Evolutionary conservation across 2,888 invertebrate genomes (phyloP).

Genomic region (Tachystola acroxantha): DNA sequence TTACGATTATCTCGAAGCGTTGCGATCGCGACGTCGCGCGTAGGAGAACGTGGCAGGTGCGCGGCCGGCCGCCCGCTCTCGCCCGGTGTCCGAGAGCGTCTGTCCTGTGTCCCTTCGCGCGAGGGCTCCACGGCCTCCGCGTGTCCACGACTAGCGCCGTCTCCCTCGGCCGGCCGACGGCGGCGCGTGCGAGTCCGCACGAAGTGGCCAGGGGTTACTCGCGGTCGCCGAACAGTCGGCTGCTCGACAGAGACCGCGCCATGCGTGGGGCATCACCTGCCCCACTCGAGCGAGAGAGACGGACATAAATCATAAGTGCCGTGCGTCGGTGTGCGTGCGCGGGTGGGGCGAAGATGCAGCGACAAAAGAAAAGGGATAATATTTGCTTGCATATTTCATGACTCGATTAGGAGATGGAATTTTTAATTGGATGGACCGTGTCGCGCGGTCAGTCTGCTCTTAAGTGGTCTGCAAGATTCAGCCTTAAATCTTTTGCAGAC

Average conservation of each 20-base stretch:
- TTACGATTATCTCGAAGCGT: constrained; percentile 49
- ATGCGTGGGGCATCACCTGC: constrained; percentile 32
- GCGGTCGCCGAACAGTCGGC: constrained; percentile 73
- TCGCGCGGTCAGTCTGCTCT: constrained; percentile 55
- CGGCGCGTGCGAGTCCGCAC: constrained; percentile 75
- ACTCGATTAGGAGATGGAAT: constrained; percentile 78
- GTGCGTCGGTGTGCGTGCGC: constrained; percentile 76
- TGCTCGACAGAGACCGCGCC: constrained; percentile 57
- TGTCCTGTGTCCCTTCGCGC: constrained; percentile 78
- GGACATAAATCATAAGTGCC: constrained; percentile 61
- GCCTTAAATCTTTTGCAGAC: too few relatives aligned
- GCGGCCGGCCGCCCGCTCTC: constrained; percentile 76
- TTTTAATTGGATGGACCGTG: constrained; percentile 73
- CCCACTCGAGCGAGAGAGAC: constrained; percentile 51
- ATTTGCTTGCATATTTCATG: constrained; percentile 79
- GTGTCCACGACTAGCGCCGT: constrained; percentile 67
- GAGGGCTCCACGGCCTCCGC: constrained; percentile 72
- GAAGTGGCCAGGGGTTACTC: constrained; percentile 78
- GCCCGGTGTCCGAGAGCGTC: constrained; percentile 79
- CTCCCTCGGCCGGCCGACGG: constrained; percentile 72
- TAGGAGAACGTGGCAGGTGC: constrained; percentile 66
- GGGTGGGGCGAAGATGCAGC: constrained; percentile 77
- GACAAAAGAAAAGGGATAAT: constrained; percentile 78
- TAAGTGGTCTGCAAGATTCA: too few relatives aligned
- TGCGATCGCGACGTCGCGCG: constrained; percentile 67